A percentile compares a stretch with the other conserved stretches of the same genome.
phyloP scores from a whole-genome alignment of 2,888 invertebrate genomes.

The Eudemis profundana region DNA sequence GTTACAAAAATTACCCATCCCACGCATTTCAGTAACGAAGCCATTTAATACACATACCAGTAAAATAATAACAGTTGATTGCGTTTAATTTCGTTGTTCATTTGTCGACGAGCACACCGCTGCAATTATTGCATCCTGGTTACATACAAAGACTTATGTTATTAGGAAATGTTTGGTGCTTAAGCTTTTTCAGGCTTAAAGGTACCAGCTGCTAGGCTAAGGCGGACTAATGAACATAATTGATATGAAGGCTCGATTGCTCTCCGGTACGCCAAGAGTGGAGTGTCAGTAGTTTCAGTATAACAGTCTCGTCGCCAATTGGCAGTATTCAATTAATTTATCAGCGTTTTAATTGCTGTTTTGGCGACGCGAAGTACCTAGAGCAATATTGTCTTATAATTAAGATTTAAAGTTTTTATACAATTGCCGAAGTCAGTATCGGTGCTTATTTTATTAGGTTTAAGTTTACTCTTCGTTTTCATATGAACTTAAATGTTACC shows the following conservation, averaged over 20 bases:
- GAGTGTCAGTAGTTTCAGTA: constrained; percentile 53
- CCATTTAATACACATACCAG: constrained; percentile 8
- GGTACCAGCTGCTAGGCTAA: constrained; percentile 17
- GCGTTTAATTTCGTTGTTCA: constrained; percentile 35
- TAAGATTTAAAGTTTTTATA: not conserved
- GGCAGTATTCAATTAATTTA: constrained; percentile 21
- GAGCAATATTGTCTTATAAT: too few relatives aligned
- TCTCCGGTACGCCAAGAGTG: constrained; percentile 34
- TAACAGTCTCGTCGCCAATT: constrained; percentile 43
- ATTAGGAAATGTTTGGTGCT: not conserved
- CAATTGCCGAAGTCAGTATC: too few relatives aligned
- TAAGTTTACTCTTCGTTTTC: too few relatives aligned
- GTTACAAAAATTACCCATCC: constrained; percentile 18
- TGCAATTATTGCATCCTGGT: constrained; percentile 19
- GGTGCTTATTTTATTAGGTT: too few relatives aligned
- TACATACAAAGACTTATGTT: not conserved
- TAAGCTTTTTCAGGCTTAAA: not conserved
- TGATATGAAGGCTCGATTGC: constrained; percentile 44
- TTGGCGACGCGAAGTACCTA: not conserved
- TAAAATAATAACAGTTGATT: constrained; percentile 32
- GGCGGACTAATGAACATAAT: constrained; percentile 45
- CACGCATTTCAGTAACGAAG: constrained; percentile 1
- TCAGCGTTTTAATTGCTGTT: not conserved
- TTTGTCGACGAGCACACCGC: constrained; percentile 20
- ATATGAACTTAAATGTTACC: too few relatives aligned